phyloP scores from a whole-genome alignment of 2,113 vertebrate species.

The Spea bombifrons region DNA sequence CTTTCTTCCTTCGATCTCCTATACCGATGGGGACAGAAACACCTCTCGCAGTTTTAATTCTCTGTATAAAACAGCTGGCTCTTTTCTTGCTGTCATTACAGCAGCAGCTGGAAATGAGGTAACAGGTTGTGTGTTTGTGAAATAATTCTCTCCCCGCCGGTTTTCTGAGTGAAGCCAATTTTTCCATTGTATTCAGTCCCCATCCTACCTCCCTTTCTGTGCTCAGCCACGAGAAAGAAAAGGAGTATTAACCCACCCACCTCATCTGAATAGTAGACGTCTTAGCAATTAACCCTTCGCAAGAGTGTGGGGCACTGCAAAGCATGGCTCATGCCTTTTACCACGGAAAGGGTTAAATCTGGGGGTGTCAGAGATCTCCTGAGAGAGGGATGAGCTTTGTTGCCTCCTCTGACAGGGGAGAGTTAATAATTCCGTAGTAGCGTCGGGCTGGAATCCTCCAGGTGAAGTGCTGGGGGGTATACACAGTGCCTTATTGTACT shows the following conservation, averaged over 20 bases:
- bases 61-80: neutral
- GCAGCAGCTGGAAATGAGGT: neutral
- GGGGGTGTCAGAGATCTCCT: too few species aligned
- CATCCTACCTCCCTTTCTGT: neutral
- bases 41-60: neutral
- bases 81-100: neutral
- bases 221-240: conserved; percentile 2
- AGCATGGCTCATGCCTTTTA: neutral
- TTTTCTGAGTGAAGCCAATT: neutral
- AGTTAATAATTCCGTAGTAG: neutral
- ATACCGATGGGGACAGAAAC: neutral
- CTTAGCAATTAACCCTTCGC: conserved; percentile 3
- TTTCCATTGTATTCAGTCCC: neutral
- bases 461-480: neutral
- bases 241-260: neutral
- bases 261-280: neutral
- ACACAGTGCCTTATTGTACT: neutral
- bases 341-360: too few species aligned
- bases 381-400: neutral
- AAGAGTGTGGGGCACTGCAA: neutral
- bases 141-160: neutral
- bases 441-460: neutral
- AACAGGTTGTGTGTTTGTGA: conserved; percentile 14
- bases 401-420: neutral
- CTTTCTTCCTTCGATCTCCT: neutral